Conservation (phyloP, 2,113 vertebrate species). For the Picathartes gymnocephalus region DNA sequence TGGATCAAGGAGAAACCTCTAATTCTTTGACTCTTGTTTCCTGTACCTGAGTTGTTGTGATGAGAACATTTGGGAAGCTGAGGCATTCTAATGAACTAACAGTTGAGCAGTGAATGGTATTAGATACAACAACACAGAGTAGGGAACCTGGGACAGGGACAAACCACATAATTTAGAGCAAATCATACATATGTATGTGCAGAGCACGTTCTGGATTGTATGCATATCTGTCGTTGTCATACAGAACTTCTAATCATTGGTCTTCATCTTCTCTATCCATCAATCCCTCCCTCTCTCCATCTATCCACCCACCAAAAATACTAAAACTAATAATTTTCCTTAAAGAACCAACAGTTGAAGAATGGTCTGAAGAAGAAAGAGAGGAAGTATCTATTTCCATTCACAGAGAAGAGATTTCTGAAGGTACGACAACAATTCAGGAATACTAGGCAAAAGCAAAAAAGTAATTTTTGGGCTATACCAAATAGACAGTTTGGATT, state of each 20-base stretch:
- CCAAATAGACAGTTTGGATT: background rate
- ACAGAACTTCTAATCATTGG: background rate
- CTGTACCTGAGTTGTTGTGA: background rate
- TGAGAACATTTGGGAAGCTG: background rate
- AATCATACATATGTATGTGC: background rate
- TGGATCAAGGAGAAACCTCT: background rate
- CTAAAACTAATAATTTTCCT: conserved; percentile 46
- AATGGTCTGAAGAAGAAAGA: conserved; percentile 71
- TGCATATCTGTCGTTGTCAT: background rate
- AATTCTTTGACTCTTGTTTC: background rate
- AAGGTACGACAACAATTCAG: conserved; percentile 61
- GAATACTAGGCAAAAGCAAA: background rate
- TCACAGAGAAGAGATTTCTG: conserved; percentile 68
- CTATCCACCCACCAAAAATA: background rate
- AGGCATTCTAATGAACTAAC: background rate
- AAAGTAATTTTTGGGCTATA: background rate
- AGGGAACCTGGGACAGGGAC: background rate
- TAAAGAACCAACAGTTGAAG: conserved; percentile 65
- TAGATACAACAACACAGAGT: background rate
- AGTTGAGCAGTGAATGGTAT: background rate
- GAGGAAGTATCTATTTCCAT: conserved; percentile 65
- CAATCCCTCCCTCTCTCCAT: background rate
- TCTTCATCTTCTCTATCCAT: background rate
- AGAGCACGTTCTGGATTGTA: background rate
- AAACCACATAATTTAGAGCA: background rate